Conservation (phyloP, 2,797 vertebrate genomes). For the Leuciscus waleckii region DNA sequence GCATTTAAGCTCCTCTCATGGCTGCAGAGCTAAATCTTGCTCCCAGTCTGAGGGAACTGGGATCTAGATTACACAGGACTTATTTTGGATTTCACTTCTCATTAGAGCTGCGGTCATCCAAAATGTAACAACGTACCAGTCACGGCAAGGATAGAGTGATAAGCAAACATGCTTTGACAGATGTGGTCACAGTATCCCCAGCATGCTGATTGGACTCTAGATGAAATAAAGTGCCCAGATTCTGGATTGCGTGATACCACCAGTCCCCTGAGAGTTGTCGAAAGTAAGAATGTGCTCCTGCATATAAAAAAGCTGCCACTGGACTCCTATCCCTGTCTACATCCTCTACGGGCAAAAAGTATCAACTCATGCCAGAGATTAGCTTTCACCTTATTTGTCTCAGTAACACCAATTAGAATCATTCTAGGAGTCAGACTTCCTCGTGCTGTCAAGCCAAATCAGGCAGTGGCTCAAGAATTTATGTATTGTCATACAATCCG, state of each 20-base stretch:
- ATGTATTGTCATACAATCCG: not conserved
- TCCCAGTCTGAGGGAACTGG: constrained; percentile 38
- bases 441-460: constrained; percentile 37
- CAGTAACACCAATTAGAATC: constrained; percentile 37
- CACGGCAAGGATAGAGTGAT: constrained; percentile 32
- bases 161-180: constrained; percentile 56
- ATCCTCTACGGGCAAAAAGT: not conserved
- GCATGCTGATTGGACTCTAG: constrained; percentile 50
- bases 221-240: constrained; percentile 49
- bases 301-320: constrained; percentile 70
- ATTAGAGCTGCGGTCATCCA: constrained; percentile 36
- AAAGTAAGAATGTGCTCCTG: constrained; percentile 70
- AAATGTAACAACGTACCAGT: constrained; percentile 41
- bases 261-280: constrained; percentile 65
- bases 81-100: constrained; percentile 53
- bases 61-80: constrained; percentile 39
- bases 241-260: constrained; percentile 65
- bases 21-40: constrained; percentile 39
- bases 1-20: constrained; percentile 24
- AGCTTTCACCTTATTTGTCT: constrained; percentile 15
- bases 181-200: constrained; percentile 31
- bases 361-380: constrained; percentile 23
- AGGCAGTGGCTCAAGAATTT: constrained; percentile 29
- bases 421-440: constrained; percentile 16
- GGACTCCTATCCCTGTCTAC: constrained; percentile 24